Conservation (phyloP, 2,888 invertebrate species). For the Thecocarcelia acutangulata region DNA sequence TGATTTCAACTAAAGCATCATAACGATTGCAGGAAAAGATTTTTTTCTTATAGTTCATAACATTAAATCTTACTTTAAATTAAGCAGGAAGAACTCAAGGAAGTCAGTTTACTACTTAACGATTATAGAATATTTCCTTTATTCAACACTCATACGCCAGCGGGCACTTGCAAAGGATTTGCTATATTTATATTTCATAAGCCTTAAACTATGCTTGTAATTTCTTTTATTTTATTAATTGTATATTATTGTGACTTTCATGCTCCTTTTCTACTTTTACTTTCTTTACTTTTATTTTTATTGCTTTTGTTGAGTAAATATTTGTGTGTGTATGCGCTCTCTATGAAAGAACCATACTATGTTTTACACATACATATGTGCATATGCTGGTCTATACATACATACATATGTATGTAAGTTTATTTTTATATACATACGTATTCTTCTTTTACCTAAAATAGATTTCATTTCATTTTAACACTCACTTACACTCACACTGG, state of each 20-base stretch:
- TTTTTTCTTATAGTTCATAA: neutral
- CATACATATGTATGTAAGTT: no score
- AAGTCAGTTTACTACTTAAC: neutral
- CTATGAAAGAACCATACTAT: slow-evolving; percentile 4
- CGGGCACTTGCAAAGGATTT: slow-evolving; percentile 29
- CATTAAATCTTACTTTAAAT: neutral
- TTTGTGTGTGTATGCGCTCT: neutral
- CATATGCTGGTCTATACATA: neutral
- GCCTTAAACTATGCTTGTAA: slow-evolving; percentile 28
- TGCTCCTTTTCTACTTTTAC: slow-evolving; percentile 39
- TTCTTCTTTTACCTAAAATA: slow-evolving; percentile 54
- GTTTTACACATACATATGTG: slow-evolving; percentile 14
- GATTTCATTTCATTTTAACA: slow-evolving; percentile 61
- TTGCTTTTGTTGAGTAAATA: slow-evolving; percentile 22
- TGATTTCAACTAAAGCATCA: no score
- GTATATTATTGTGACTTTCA: slow-evolving; percentile 8
- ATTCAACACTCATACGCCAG: slow-evolving; percentile 48
- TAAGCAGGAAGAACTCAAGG: slow-evolving; percentile 28
- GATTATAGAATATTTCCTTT: slow-evolving; percentile 36
- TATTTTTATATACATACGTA: slow-evolving; percentile 12
- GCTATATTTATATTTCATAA: neutral
- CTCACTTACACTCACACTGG: slow-evolving; percentile 42
- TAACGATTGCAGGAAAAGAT: no score
- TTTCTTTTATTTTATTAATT: slow-evolving; percentile 38
- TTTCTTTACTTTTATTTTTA: slow-evolving; percentile 23